Percentiles rank a stretch among this genome's conserved stretches.
These are phyloP conservation scores for Trematomus bernacchii DNA, from an alignment of 2,797 vertebrate genomes.

Conservation along the genomic window DNA sequence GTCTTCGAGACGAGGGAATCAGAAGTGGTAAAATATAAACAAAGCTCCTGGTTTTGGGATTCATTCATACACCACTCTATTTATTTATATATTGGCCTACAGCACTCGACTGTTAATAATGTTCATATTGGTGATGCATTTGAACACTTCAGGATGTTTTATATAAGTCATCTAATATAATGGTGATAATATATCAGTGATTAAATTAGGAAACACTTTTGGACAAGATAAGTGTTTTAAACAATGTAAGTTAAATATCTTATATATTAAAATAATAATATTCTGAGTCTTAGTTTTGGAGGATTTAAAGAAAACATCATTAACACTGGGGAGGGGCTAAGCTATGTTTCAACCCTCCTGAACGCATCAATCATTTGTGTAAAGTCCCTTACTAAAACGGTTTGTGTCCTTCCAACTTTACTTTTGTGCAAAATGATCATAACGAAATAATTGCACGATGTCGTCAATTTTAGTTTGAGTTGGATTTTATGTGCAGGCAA, in stretches of 20 bases:
- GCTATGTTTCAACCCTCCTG: not conserved
- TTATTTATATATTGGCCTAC: too few species aligned
- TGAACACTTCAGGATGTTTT: not conserved
- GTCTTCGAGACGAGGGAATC: too few species aligned
- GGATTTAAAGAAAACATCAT: conserved; percentile 9
- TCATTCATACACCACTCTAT: too few species aligned
- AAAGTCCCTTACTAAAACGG: conserved; percentile 25
- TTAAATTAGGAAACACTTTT: not conserved
- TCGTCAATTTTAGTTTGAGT: conserved; percentile 51
- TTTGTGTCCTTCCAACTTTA: conserved; percentile 34
- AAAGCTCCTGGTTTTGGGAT: too few species aligned
- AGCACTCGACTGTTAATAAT: too few species aligned
- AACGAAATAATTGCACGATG: conserved; percentile 45
- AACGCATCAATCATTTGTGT: conserved; percentile 9
- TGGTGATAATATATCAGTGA: not conserved
- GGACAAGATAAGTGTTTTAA: not conserved
- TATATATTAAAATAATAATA: not conserved
- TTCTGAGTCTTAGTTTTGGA: not conserved
- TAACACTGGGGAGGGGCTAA: not conserved
- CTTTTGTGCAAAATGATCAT: conserved; percentile 45
- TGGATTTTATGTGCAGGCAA: conserved; percentile 53
- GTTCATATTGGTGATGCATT: not conserved
- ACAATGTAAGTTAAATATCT: not conserved
- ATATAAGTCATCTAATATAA: not conserved
- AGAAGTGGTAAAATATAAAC: too few species aligned